phyloP scores from a whole-genome alignment of 2,113 vertebrate species.

The Oreotrochilus melanogaster region DNA sequence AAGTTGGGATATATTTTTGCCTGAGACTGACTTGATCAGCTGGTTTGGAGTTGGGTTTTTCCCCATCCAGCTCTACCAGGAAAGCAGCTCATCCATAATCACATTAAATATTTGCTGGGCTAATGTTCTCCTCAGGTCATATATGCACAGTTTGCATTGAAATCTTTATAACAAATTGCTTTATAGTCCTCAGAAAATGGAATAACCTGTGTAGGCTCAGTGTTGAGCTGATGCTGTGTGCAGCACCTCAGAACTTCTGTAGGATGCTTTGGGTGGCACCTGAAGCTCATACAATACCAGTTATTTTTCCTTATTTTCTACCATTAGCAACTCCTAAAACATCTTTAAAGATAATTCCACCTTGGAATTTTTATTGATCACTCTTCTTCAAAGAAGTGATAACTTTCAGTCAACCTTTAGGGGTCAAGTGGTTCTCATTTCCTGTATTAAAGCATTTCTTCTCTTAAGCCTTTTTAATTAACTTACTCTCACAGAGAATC shows the following conservation, averaged over 20 bases:
- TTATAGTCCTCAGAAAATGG: not conserved
- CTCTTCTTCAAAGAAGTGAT: conserved; percentile 20
- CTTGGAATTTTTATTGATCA: conserved; percentile 35
- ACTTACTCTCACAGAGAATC: not conserved
- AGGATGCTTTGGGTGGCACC: not conserved
- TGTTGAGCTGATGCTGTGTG: not conserved
- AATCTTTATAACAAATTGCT: not conserved
- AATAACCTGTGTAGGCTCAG: not conserved
- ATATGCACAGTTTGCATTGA: not conserved
- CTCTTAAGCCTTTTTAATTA: conserved; percentile 51
- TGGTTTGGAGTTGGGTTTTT: not conserved
- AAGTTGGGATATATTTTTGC: not conserved
- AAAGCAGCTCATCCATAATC: not conserved
- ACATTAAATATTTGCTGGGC: not conserved
- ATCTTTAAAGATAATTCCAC: not conserved
- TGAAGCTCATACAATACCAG: not conserved
- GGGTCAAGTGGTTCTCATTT: not conserved
- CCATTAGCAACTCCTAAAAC: not conserved
- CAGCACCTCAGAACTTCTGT: accelerated
- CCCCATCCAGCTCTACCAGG: not conserved
- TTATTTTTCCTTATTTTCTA: not conserved
- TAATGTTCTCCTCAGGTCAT: not conserved
- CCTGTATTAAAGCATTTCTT: not conserved
- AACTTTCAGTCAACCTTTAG: conserved; percentile 37
- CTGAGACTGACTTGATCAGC: not conserved